Evolutionary conservation across 2,113 vertebrate genomes (phyloP).

Genomic region (Platichthys flesus): DNA sequence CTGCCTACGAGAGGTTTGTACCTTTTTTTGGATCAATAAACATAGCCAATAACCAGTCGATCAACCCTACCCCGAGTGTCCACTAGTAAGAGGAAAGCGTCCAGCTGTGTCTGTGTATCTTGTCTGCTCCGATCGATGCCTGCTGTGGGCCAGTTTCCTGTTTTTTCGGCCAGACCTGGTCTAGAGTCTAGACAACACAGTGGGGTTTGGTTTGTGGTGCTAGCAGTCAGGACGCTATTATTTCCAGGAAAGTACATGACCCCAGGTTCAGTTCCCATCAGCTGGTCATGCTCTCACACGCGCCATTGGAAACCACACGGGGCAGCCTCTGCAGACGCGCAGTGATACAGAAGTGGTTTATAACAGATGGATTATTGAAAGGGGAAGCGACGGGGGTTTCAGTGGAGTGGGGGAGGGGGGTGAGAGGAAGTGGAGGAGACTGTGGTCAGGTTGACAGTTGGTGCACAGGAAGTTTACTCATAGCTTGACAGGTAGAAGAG

Average conservation of each 20-base stretch:
- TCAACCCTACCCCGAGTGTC: not conserved
- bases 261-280: conserved; percentile 58
- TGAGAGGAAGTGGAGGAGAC: conserved; percentile 55
- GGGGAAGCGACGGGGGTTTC: conserved; percentile 45
- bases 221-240: conserved; percentile 31
- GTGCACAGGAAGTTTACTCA: conserved; percentile 21
- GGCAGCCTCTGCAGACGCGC: conserved; percentile 43
- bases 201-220: conserved; percentile 50
- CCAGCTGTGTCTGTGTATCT: not conserved
- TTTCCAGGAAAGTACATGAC: conserved; percentile 66
- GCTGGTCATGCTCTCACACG: conserved; percentile 29
- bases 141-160: conserved; percentile 46
- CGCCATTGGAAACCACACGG: conserved; percentile 55
- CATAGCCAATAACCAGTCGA: not conserved
- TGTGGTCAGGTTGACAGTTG: conserved; percentile 57
- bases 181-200: conserved; percentile 68
- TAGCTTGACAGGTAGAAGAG: conserved; percentile 29
- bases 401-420: conserved; percentile 8
- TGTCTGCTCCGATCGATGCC: not conserved
- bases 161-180: conserved; percentile 54
- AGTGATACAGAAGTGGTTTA: conserved; percentile 64
- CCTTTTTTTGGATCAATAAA: not conserved
- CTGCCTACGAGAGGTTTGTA: conserved; percentile 94
- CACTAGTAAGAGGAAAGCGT: not conserved
- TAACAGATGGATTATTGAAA: conserved; percentile 57